Evolutionary conservation across 2,888 invertebrate genomes (phyloP).

Genomic region (Panopea generosa): DNA sequence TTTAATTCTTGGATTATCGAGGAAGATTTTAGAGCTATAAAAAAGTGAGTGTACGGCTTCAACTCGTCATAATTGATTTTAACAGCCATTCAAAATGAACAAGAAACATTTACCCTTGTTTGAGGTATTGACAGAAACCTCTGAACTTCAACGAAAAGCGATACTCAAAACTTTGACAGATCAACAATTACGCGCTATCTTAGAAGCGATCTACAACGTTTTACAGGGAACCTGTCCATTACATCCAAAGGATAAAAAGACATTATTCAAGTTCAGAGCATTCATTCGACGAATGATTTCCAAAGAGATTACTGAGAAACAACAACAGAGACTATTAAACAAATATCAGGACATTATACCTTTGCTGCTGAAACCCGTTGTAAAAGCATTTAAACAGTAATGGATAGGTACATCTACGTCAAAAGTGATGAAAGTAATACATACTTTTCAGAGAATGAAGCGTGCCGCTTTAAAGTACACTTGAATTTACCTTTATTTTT

Average conservation of each 20-base stretch:
- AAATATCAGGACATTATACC: slow-evolving; percentile 41
- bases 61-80: slow-evolving; percentile 21
- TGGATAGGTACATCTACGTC: slow-evolving; percentile 28
- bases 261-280: slow-evolving; percentile 23
- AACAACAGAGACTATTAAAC: slow-evolving; percentile 32
- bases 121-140: slow-evolving; percentile 20
- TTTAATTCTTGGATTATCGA: slow-evolving; percentile 43
- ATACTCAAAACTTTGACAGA: slow-evolving; percentile 26
- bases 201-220: slow-evolving; percentile 54
- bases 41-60: not conserved
- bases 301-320: slow-evolving; percentile 28
- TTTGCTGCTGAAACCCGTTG: slow-evolving; percentile 34
- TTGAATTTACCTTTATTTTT: slow-evolving; percentile 29
- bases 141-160: slow-evolving; percentile 21
- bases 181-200: slow-evolving; percentile 26
- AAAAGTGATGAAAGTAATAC: slow-evolving; percentile 36
- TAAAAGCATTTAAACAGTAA: too few relatives aligned
- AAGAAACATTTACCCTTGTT: slow-evolving; percentile 40
- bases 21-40: slow-evolving; percentile 23
- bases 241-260: too few relatives aligned
- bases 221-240: slow-evolving; percentile 45
- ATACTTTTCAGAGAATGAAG: slow-evolving; percentile 20
- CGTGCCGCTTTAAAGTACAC: slow-evolving; percentile 23
- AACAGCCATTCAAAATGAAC: slow-evolving; percentile 6
- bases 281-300: slow-evolving; percentile 44